These are phyloP conservation scores for Sternotherus odoratus DNA, from an alignment of 2,797 vertebrate species.

Conservation along the genomic window DNA sequence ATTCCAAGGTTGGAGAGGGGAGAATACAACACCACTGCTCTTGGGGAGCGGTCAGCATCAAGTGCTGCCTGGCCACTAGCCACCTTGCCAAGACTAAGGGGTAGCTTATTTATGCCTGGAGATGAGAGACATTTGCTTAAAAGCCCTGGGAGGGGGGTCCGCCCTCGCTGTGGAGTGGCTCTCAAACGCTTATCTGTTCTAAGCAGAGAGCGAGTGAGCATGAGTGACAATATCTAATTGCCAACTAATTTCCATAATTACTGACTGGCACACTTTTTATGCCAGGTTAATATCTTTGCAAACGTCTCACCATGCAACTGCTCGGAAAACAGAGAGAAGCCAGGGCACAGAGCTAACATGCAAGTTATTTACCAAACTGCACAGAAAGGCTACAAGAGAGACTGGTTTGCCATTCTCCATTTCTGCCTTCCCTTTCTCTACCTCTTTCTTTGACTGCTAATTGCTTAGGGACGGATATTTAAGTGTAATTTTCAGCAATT, in stretches of 20 bases:
- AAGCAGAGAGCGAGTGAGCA: conserved; percentile 32
- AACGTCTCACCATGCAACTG: conserved; percentile 60
- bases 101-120: neutral
- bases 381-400: conserved; percentile 14
- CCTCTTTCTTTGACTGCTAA: conserved; percentile 9
- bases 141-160: neutral
- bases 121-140: conserved; percentile 35
- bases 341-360: neutral
- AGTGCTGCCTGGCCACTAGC: neutral
- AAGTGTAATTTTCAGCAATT: conserved; percentile 36
- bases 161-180: conserved; percentile 31
- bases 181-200: conserved; percentile 69
- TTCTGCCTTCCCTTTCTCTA: neutral
- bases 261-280: conserved; percentile 67
- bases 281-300: conserved; percentile 73
- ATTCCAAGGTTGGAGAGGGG: neutral
- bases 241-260: conserved; percentile 81
- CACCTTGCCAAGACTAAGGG: neutral
- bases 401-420: conserved; percentile 10
- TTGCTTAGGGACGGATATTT: neutral
- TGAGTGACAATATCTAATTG: conserved; percentile 83
- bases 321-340: conserved; percentile 32
- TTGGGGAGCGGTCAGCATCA: neutral
- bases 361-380: conserved; percentile 4
- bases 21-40: fast-evolving